Conservation (phyloP, 2,113 vertebrate species). For the Notechis scutatus region DNA sequence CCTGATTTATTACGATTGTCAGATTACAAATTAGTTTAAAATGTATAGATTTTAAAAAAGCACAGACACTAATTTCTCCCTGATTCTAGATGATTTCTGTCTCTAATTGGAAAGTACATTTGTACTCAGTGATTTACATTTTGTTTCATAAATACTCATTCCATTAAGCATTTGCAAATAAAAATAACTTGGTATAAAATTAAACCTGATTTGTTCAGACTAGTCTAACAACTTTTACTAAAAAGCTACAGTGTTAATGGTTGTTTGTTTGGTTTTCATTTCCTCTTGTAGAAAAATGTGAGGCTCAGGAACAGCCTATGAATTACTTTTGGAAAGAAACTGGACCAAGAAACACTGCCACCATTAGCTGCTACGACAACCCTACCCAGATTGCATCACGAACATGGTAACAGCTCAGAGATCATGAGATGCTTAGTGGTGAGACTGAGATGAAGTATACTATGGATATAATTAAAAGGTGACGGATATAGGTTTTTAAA, state of each 20-base stretch:
- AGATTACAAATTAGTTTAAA: not conserved
- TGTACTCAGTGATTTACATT: not conserved
- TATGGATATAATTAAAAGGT: not conserved
- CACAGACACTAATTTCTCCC: not conserved
- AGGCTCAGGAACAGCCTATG: constrained; percentile 62
- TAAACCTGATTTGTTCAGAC: not conserved
- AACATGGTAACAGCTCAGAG: constrained; percentile 77
- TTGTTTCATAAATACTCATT: not conserved
- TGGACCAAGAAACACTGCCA: constrained; percentile 65
- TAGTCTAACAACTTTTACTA: not conserved
- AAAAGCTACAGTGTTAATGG: not conserved
- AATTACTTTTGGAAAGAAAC: constrained; percentile 80
- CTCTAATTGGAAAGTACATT: not conserved
- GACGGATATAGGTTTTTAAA: not conserved
- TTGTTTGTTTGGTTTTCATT: constrained; percentile 8
- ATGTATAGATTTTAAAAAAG: not conserved
- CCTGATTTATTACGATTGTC: not conserved
- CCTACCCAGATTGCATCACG: constrained; percentile 75
- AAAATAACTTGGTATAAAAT: not conserved
- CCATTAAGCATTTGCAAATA: not conserved
- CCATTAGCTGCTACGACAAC: constrained; percentile 76
- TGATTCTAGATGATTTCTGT: not conserved
- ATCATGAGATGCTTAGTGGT: not conserved
- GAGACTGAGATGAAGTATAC: not conserved
- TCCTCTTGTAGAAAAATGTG: constrained; percentile 74